Base-by-base conservation (phyloP, 2,113 vertebrate species). In the Sander vitreus region DNA sequence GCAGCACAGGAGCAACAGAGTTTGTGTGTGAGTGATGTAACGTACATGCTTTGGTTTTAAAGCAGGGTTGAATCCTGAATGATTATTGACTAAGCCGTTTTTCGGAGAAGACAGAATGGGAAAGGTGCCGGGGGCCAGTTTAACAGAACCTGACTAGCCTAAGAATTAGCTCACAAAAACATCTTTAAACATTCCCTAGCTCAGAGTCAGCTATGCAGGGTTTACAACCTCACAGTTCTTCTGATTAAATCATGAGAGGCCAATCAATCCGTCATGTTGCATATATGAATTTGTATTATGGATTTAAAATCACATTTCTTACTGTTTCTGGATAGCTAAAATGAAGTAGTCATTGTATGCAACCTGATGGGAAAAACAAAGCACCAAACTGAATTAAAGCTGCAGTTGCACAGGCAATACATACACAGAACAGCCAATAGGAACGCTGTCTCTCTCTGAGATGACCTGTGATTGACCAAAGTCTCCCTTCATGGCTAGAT, bases 61-160 rank as follows among this genome's bases (percentile, higher is more conserved):
- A 92, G 64, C 47, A 86, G 76, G 36, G 2, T 3, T 78, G 85
- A 89, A 77, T 78, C 74, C 27, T 71, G 70, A 85, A 83, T 89
- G 53, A 79, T 84, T 71, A 80, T 73, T 73, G 77, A 89, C 88
- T 86, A 73, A 81, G 68, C 55, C 10, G 4, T 83, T 87, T 88
- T 73, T 74, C 19, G 14, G 27, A 55, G 48, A 68, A 79, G 30
- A 79, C 50, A 25, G 45, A 68, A 39, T 18, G 14, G 33, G 30
- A 19, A 81, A 69, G 67, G 66, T 65, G 58, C 68, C 30, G 0
- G 23, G 48, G 68, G 87, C 63, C 67, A 78, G 60, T 85, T 91
- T 84, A 84, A 73, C 6, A 45, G 70, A 87, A 82, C 80, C 45
- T 74, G 73, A 78, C 70, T 23, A 3, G 70, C 66, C 50, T 91